A percentile compares a stretch with the other conserved stretches of the same genome.
These are phyloP conservation scores for Cheilosia grossa DNA, from an alignment of 2,888 invertebrate genomes.

Conservation along the genomic window DNA sequence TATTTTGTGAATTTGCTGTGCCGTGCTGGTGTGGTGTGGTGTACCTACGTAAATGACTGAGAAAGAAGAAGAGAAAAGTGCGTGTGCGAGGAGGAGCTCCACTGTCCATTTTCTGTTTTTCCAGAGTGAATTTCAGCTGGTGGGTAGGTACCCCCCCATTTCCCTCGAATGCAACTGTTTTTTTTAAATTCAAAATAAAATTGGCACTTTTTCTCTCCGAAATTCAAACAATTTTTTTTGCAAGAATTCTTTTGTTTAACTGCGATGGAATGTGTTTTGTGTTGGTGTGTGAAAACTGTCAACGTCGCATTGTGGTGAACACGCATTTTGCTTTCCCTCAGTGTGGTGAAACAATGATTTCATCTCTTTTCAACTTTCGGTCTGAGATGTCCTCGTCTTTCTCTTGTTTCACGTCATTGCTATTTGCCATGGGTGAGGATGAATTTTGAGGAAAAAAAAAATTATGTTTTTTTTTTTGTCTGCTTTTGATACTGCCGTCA, in stretches of 20 bases:
- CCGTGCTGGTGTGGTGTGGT: slow-evolving; percentile 4
- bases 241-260: slow-evolving; percentile 7
- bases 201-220: not conserved
- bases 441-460: slow-evolving; percentile 18
- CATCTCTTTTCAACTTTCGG: slow-evolving; percentile 24
- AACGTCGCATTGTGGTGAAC: slow-evolving; percentile 75
- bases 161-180: not conserved
- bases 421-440: slow-evolving; percentile 31
- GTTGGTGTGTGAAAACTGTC: slow-evolving; percentile 71
- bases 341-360: slow-evolving; percentile 30
- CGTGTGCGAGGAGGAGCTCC: slow-evolving; percentile 62
- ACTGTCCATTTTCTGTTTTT: slow-evolving; percentile 70
- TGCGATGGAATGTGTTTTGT: slow-evolving; percentile 45
- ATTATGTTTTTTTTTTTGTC: slow-evolving; percentile 25
- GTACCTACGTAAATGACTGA: slow-evolving; percentile 29
- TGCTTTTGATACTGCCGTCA: slow-evolving; percentile 30
- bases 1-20: slow-evolving; percentile 3
- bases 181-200: slow-evolving; percentile 12
- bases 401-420: slow-evolving; percentile 37
- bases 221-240: not conserved
- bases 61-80: slow-evolving; percentile 31
- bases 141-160: slow-evolving; percentile 46
- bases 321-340: slow-evolving; percentile 36
- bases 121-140: slow-evolving; percentile 71
- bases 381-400: not conserved